Percentiles rank a stretch among this genome's conserved stretches.
Evolutionary conservation across 1,140 invertebrate species (phyloP).

Genomic region (Drosophila ambigua): DNA sequence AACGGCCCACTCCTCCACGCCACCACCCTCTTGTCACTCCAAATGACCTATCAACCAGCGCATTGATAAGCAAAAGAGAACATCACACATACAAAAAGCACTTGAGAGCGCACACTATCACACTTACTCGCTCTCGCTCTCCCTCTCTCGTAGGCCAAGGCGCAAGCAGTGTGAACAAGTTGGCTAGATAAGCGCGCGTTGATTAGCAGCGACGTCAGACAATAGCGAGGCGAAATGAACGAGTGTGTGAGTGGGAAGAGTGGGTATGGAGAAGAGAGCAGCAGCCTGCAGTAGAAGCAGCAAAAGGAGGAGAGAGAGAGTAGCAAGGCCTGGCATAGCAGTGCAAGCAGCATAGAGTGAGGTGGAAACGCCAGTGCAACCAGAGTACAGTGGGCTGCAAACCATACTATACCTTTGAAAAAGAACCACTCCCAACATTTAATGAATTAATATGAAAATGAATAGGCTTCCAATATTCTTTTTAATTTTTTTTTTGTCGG

Average conservation of each 20-base stretch:
- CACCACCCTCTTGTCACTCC: background rate
- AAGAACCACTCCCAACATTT: background rate
- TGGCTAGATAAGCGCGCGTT: conserved; percentile 74
- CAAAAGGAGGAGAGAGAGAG: conserved; percentile 2
- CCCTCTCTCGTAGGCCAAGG: background rate
- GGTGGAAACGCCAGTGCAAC: conserved; percentile 28
- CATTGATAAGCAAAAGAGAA: conserved; percentile 55
- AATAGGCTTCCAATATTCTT: too few species aligned
- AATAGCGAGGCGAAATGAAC: conserved; percentile 70
- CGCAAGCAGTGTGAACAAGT: conserved; percentile 33
- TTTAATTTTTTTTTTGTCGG: too few species aligned
- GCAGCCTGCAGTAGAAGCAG: conserved; percentile 19
- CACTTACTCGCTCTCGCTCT: conserved; percentile 2
- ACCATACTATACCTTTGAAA: background rate
- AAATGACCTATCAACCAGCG: conserved; percentile 47
- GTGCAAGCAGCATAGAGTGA: background rate
- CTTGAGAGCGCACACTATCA: conserved; percentile 34
- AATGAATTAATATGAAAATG: background rate
- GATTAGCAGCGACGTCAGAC: conserved; percentile 69
- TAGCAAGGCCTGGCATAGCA: background rate
- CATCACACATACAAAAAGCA: conserved; percentile 22
- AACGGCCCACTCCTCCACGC: background rate
- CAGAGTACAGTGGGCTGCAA: conserved; percentile 22
- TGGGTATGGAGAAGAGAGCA: conserved; percentile 10
- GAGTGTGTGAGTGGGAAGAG: conserved; percentile 39